Evolutionary conservation across 2,797 vertebrate species (phyloP), one percentile per base, ranked within the genome.

Genomic region (Falco rusticolus): DNA sequence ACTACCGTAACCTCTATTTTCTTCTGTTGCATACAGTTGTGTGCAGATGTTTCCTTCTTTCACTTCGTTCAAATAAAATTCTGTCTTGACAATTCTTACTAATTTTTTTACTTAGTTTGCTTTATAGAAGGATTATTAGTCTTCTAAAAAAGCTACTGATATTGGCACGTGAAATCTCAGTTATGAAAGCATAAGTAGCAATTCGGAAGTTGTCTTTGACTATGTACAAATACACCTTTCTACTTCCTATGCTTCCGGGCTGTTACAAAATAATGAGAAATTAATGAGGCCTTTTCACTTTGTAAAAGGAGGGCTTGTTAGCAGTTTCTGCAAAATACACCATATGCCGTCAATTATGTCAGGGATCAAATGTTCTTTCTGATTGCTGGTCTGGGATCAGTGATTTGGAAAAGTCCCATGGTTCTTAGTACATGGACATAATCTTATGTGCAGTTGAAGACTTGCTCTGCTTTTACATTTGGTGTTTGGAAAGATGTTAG

Each of bases 281-380:
- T 65, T 90, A 79, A 72, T 79, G 39, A 63, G 14, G 13, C 34
- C 4, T 3, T 76, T 94, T 93, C 37, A 72, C 81, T 94, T 84
- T 20, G 45, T 88, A 14, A 89, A 94, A 84, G 81, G 89, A 92
- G 66, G 16, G 33, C 47, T 81, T 95, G 78, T 79, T 90, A 71
- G 18, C 37, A 66, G 8, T 87, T 92, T 65, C 54, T 89, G 37
- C 59, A 89, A 39, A 87, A 61, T 61, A 90, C 39, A 57, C 84
- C 82, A 1, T 34, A 24, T 95, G 84, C 72, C 24, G 6, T 91
- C 70, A 79, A 0, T 89, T 75, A 59, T 54, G 64, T 84, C 45
- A 63, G 45, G 79, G 57, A 94, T 93, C 69, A 84, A 88, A 88
- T 94, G 84, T 59, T 93, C 74, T 87, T 79, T 76, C 63, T 61